Base-by-base conservation (phyloP, 2,888 invertebrate genomes). In the Drosophila anceps region DNA sequence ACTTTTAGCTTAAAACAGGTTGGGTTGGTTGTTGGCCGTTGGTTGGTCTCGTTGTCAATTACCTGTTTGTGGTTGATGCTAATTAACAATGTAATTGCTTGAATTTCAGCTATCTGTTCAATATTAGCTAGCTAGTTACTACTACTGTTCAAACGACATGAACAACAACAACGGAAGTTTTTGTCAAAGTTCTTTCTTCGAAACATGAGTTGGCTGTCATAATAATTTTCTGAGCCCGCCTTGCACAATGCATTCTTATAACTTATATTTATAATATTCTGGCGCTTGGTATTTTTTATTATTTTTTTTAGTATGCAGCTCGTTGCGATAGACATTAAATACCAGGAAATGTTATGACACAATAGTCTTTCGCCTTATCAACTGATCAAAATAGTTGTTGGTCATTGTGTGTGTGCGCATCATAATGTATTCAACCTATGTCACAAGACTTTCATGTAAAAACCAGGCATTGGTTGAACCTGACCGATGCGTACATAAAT, bases 221-320 rank as follows among this genome's bases (percentile, higher is more conserved):
- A 86, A 85, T 73, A 43, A 65, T 72, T 81, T 63, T 69, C 55
- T 33, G 72, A 61, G 65, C 79, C 64, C 58, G 55, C 27, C 50
- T 67, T 77, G 70, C 58, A 59, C 64, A 67, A 54, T 76, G 86
- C 81, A 84, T 88, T 82, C 69, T 53, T 82, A 81, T 69, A 68
- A 43, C 33, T 55, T 57, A 29, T 67, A 63, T 43, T 41, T 15
- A 48, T 13, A 57, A 54, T 7, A 20, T 18, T 9, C 62, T 51
- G 77, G 78, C 78, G 75, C 79, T 68, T 58, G 41, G 31, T 71
- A n/a, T n/a, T n/a, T n/a, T n/a, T n/a, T n/a, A n/a, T n/a, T n/a
- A n/a, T n/a, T n/a, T n/a, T n/a, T n/a, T n/a, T 84, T 86, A 59
- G 79, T 84, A 87, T 89, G 75, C 90, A 55, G 48, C 69, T 57